phyloP scores from a whole-genome alignment of 2,797 vertebrate species.

The Holocentrus rufus region DNA sequence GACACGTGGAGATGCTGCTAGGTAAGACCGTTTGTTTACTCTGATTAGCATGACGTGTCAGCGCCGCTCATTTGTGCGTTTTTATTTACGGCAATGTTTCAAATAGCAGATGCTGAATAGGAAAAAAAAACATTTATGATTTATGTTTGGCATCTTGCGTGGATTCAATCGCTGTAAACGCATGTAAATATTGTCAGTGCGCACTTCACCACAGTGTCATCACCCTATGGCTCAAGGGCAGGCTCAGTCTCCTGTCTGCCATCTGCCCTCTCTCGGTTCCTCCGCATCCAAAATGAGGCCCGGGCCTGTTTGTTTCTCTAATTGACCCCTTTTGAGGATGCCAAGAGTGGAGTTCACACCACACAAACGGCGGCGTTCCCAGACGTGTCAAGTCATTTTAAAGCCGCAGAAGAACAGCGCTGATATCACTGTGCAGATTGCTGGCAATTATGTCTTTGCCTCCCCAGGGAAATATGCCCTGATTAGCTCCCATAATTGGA shows the following conservation, averaged over 20 bases:
- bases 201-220: conserved; percentile 54
- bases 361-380: conserved; percentile 46
- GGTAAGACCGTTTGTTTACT: conserved; percentile 69
- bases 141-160: conserved; percentile 17
- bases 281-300: conserved; percentile 60
- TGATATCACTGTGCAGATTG: conserved; percentile 73
- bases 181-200: conserved; percentile 34
- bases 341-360: conserved; percentile 60
- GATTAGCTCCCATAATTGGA: conserved; percentile 81
- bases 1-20: conserved; percentile 75
- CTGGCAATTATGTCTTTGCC: conserved; percentile 76
- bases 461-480: conserved; percentile 79
- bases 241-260: conserved; percentile 57
- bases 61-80: not conserved
- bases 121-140: conserved; percentile 8
- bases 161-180: conserved; percentile 21
- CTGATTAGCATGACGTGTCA: conserved; percentile 3
- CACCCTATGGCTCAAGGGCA: conserved; percentile 68
- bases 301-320: conserved; percentile 70
- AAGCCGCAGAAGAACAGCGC: conserved; percentile 66
- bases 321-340: conserved; percentile 73
- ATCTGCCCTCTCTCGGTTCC: conserved; percentile 63
- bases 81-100: conserved; percentile 11
- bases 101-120: not conserved
- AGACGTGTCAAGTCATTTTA: conserved; percentile 75